Base-by-base conservation (phyloP, 2,888 invertebrate species). In the Eretmocerus hayati region DNA sequence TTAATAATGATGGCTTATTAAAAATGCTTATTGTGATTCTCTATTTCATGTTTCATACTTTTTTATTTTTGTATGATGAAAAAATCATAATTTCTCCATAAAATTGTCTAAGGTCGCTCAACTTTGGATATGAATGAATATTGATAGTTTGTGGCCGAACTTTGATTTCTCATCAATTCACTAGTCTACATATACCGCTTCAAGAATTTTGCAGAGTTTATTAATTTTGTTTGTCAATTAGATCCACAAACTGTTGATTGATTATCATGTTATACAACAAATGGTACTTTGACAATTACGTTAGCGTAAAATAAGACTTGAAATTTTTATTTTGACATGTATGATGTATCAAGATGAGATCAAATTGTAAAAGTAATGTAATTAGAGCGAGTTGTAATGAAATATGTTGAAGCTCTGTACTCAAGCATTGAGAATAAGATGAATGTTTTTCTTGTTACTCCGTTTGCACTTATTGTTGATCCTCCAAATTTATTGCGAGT, bases 11-110 rank as follows among this genome's bases (percentile, higher is more conserved):
- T 50, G 37, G 46, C 33, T 44, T 19, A 41, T 48, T 45, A 48
- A 33, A 38, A 42, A 40, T 47, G 41, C 38, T 50, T 42, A 50
- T 53, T 50, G 53, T 53, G 53, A 50, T 53, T 53, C 44, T 53
- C 47, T 39, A 39, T 53, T 53, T 53, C 49, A 46, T 52, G 46
- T 42, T 19, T 41, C 39, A 18, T 46, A 46, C 36, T 43, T 47
- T 16, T 35, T 50, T 50, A 50, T 47, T 50, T 53, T 53, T 53
- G 44, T 53, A 49, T 42, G 26, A 46, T 23, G 37, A 37, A n/a
- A 45, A 46, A 43, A 48, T 52, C 49, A 50, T 46, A n/a, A 15
- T 46, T 48, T 52, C 36, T 20, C 26, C 16, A 43, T 39, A 39
- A 43, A 46, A 40, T 46, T 32, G 40, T n/a, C n/a, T n/a, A n/a